Conservation (phyloP, 2,888 invertebrate species). For the Odontothrips loti region DNA sequence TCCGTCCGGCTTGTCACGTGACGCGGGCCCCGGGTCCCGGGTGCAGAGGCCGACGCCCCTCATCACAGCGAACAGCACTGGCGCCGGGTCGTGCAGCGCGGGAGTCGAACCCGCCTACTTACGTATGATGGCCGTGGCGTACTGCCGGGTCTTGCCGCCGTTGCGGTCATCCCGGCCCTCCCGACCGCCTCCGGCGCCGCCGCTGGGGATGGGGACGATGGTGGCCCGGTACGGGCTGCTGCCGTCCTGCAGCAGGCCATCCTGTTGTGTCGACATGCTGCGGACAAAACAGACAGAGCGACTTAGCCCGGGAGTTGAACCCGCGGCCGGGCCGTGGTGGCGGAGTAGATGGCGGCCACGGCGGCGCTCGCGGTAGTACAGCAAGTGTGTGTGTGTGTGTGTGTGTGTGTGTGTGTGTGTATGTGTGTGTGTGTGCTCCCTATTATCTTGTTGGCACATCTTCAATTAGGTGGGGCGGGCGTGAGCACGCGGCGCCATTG, state of each 20-base stretch:
- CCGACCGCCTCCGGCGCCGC: neutral
- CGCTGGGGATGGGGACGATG: neutral
- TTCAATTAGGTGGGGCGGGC: neutral
- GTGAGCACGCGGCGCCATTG: too few species aligned
- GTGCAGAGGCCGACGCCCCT: too few species aligned
- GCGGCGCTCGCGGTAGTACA: too few species aligned
- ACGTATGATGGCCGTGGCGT: conserved; percentile 22
- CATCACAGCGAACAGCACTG: too few species aligned
- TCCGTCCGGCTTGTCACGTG: too few species aligned
- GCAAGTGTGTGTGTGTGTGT: neutral
- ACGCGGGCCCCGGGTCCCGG: too few species aligned
- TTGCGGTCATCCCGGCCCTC: neutral
- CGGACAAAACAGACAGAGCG: neutral
- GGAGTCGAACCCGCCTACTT: too few species aligned
- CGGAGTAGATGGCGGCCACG: too few species aligned
- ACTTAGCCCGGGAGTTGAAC: neutral
- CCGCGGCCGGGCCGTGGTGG: neutral
- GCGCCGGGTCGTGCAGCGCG: too few species aligned
- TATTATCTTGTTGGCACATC: conserved; percentile 1
- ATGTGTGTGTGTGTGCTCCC: neutral
- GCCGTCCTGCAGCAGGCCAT: neutral
- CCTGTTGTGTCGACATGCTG: neutral
- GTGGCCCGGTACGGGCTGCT: conserved; percentile 3
- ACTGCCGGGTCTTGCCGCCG: neutral
- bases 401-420: neutral